A percentile compares a stretch with the other conserved stretches of the same genome.
phyloP scores from a whole-genome alignment of 1,140 invertebrate species.

The Steinernema feltiae region DNA sequence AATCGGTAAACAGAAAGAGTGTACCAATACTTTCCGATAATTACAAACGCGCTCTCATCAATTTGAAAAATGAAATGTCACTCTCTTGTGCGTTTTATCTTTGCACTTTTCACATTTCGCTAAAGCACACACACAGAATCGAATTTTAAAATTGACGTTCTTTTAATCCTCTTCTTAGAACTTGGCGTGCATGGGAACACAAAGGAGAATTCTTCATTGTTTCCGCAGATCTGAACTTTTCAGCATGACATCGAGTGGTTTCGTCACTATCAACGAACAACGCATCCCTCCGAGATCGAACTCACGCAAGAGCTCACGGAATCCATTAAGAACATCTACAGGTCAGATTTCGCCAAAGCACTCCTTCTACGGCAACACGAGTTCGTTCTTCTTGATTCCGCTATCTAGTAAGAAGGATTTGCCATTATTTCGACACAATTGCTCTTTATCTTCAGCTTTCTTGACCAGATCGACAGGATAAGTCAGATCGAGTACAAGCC shows the following conservation, averaged over 20 bases:
- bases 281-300: slow-evolving; percentile 45
- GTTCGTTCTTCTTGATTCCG: slow-evolving; percentile 50
- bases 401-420: slow-evolving; percentile 46
- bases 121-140: too few species aligned
- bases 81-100: too few species aligned
- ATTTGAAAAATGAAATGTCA: too few species aligned
- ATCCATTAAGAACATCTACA: slow-evolving; percentile 36
- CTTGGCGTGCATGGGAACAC: too few species aligned
- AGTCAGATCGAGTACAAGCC: slow-evolving; percentile 83
- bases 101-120: too few species aligned
- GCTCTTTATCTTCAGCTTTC: slow-evolving; percentile 43
- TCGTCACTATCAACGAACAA: slow-evolving; percentile 28
- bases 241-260: slow-evolving; percentile 33
- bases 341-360: slow-evolving; percentile 31
- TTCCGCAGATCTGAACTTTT: background rate
- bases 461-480: slow-evolving; percentile 86
- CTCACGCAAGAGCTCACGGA: slow-evolving; percentile 27
- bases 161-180: too few species aligned
- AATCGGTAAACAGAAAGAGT: too few species aligned
- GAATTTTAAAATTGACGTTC: too few species aligned
- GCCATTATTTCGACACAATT: background rate
- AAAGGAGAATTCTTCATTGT: too few species aligned
- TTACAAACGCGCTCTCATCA: too few species aligned
- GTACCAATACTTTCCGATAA: too few species aligned
- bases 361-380: slow-evolving; percentile 41